Evolutionary conservation across 1,140 invertebrate species (phyloP).

Genomic region (Schlechtendalia chinensis): DNA sequence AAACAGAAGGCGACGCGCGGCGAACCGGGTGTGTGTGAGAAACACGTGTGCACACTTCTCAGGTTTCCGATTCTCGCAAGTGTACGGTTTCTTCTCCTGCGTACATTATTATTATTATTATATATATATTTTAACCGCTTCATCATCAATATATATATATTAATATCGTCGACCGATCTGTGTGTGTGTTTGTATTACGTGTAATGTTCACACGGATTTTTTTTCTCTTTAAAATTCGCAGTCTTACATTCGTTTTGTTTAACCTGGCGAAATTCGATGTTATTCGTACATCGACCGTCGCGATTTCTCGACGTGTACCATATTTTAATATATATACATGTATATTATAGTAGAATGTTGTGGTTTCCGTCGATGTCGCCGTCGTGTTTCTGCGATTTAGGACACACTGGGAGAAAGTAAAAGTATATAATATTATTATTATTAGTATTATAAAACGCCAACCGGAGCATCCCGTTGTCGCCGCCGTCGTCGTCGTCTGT

Average conservation of each 20-base stretch:
- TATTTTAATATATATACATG: neutral
- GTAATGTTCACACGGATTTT: neutral
- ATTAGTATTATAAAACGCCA: constrained; percentile 19
- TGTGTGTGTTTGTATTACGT: neutral
- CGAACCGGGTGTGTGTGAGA: constrained; percentile 10
- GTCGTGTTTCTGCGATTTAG: constrained; percentile 13
- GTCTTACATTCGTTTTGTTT: neutral
- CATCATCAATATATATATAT: neutral
- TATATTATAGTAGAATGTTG: neutral
- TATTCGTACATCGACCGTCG: neutral
- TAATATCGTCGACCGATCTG: neutral
- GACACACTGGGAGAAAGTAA: constrained; percentile 44
- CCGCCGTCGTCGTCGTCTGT: constrained; percentile 22
- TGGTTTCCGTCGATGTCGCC: neutral
- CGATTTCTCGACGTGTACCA: neutral
- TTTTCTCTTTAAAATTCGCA: neutral
- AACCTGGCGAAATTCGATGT: neutral
- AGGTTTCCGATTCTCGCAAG: constrained; percentile 35
- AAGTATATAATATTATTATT: constrained; percentile 39
- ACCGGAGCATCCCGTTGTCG: constrained; percentile 44
- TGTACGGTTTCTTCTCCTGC: constrained; percentile 34
- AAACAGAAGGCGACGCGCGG: neutral
- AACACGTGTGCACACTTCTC: constrained; percentile 45
- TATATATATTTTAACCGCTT: neutral
- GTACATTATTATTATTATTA: neutral